Evolutionary conservation across 92 coral and sea anemone genomes (phyloP).

Genomic region (Umimayanthus chanpuru): DNA sequence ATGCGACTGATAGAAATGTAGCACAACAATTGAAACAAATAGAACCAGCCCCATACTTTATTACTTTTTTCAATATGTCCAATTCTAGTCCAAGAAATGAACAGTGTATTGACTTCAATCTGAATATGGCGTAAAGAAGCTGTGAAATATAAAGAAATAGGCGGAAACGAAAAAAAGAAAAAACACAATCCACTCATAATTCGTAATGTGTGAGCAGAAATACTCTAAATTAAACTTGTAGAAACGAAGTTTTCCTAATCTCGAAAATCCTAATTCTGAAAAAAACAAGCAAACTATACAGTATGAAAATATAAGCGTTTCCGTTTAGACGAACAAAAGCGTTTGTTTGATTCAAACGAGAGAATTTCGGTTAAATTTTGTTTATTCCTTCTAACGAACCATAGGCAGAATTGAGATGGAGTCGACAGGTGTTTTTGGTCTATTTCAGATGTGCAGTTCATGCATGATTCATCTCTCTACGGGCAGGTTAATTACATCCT

Average conservation of each 20-base stretch:
- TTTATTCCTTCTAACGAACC: constrained; percentile 17
- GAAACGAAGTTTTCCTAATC: background rate
- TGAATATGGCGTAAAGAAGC: constrained; percentile 9
- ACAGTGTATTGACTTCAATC: constrained; percentile 34
- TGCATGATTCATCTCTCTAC: constrained; percentile 76
- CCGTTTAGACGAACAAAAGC: background rate
- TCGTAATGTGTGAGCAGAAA: constrained; percentile 30
- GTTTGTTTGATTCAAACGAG: background rate
- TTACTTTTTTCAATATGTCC: constrained; percentile 4
- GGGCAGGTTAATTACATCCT: constrained; percentile 84
- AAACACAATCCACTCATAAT: constrained; percentile 31
- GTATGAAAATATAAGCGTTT: background rate
- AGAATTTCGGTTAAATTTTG: background rate
- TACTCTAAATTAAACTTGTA: constrained; percentile 14
- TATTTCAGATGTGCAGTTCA: constrained; percentile 96
- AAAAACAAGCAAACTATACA: background rate
- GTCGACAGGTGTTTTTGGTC: constrained; percentile 73
- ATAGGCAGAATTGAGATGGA: background rate
- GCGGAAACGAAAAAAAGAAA: constrained; percentile 31
- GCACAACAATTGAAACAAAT: background rate
- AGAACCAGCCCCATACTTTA: constrained; percentile 5
- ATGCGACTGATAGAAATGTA: background rate
- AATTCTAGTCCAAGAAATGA: constrained; percentile 22
- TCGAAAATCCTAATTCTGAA: background rate
- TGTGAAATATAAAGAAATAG: constrained; percentile 24